Evolutionary conservation across 2,113 vertebrate species (phyloP).

Genomic region (Hippocampus abdominalis): DNA sequence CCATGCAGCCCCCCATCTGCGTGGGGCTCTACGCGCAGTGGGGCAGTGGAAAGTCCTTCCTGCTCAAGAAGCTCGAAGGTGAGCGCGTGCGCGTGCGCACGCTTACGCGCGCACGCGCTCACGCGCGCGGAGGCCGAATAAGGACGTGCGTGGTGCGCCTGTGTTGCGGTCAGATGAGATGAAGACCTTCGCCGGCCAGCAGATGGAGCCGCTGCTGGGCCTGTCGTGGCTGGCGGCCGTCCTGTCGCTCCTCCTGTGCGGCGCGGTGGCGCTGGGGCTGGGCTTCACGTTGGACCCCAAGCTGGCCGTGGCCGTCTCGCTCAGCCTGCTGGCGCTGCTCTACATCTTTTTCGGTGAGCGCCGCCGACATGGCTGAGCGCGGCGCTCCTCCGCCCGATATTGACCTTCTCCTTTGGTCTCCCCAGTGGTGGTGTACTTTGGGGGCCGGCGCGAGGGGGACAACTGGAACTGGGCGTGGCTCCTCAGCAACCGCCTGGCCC

Average conservation of each 20-base stretch:
- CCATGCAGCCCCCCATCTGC: conserved; percentile 98
- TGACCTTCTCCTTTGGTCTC: neutral
- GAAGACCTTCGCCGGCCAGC: conserved; percentile 98
- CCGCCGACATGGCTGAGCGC: rapidly evolving
- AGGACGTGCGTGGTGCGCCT: neutral
- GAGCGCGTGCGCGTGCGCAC: conserved; percentile 2
- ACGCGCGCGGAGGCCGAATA: neutral
- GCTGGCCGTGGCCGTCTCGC: conserved; percentile 83
- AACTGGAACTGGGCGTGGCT: conserved; percentile 96
- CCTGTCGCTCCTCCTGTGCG: conserved; percentile 83
- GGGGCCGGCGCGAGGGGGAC: conserved; percentile 89
- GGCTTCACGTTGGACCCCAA: conserved; percentile 83
- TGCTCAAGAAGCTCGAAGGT: conserved; percentile 99
- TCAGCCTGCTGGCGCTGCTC: conserved; percentile 87
- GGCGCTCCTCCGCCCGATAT: rapidly evolving
- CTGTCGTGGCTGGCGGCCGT: conserved; percentile 94
- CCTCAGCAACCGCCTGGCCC: conserved; percentile 85
- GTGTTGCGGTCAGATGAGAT: conserved; percentile 85
- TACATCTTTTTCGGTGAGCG: conserved; percentile 92
- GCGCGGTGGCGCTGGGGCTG: conserved; percentile 78
- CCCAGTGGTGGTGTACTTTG: conserved; percentile 92
- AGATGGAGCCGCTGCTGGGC: conserved; percentile 91
- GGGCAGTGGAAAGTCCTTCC: conserved; percentile 96
- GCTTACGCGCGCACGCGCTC: neutral
- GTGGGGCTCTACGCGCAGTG: conserved; percentile 97